Evolutionary conservation across 2,888 invertebrate genomes (phyloP), one percentile per base, ranked within the genome.

Genomic region (Drosophila kanekoi): DNA sequence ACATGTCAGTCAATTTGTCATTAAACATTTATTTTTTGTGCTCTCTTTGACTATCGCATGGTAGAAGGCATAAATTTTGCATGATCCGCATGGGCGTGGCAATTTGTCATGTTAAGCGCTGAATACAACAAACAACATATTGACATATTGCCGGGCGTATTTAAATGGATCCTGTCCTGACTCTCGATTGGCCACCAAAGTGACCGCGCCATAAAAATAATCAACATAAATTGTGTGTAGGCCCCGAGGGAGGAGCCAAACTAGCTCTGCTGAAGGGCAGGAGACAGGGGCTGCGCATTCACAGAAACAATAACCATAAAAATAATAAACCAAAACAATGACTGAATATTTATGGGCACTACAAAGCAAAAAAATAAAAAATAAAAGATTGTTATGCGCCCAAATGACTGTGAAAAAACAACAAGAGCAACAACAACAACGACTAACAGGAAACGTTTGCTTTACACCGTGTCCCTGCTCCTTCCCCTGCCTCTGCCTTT

Each of bases 311-410:
- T 87, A 86, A 83, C 85, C 85, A 87, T 87, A 87, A 85, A 87
- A 85, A 85, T 81, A 85, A 86, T 85, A 86, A 87, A 87, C 78
- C 86, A 87, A 85, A 87, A 84, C 86, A 87, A 87, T 81, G 82
- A 66, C 83, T 60, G 81, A 85, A 85, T 84, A 84, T 84, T 84
- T 84, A 84, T 84, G 83, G 83, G 48, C 77, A 74, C 76, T 70
- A 68, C 53, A 23, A 59, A 38, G 52, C 58, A 45, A 57, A 44
- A 67, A 54, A 20, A 10, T 20, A 49, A 41, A 63, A 73, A 64
- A 48, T 63, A 44, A 56, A 57, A 72, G 71, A 79, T 65, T 76
- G 76, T 81, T 76, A 64, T 77, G 74, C 79, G 79, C 58, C 79
- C 77, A 82, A 81, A 85, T 81, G 79, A 70, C 82, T 79, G 72